These are phyloP conservation scores for Acrocera orbiculus DNA, from an alignment of 2,888 invertebrate species.

Conservation along the genomic window DNA sequence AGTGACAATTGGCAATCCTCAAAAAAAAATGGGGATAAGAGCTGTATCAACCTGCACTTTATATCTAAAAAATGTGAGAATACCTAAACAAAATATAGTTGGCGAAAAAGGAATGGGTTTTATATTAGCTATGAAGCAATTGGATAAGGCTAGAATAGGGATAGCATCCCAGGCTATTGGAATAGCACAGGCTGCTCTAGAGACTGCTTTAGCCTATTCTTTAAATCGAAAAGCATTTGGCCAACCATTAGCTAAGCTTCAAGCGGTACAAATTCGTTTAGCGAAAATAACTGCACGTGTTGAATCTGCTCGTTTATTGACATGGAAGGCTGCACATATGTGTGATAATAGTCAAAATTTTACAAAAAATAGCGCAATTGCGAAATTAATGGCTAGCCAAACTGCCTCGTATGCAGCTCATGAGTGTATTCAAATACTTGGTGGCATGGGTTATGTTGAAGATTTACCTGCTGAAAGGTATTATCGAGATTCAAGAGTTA, in stretches of 20 bases:
- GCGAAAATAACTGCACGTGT: constrained; percentile 52
- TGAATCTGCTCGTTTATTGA: constrained; percentile 49
- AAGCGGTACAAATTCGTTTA: constrained; percentile 38
- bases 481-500: constrained; percentile 59
- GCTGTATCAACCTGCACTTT: constrained; percentile 54
- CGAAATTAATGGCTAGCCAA: constrained; percentile 53
- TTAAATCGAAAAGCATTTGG: constrained; percentile 48
- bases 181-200: constrained; percentile 58
- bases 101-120: constrained; percentile 47
- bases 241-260: constrained; percentile 42
- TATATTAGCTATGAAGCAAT: constrained; percentile 43
- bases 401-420: constrained; percentile 50
- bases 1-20: constrained; percentile 46
- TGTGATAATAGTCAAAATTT: constrained; percentile 33
- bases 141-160: constrained; percentile 54
- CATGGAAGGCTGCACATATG: constrained; percentile 49
- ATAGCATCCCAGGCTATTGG: constrained; percentile 56
- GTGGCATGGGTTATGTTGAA: constrained; percentile 52
- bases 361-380: constrained; percentile 55
- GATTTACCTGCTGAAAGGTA: constrained; percentile 56
- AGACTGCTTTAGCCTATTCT: constrained; percentile 51
- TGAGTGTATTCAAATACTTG: constrained; percentile 55
- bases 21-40: constrained; percentile 54
- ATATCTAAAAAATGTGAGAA: constrained; percentile 45
- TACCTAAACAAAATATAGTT: constrained; percentile 39